Evolutionary conservation across 2,888 invertebrate species (phyloP), one percentile per base, ranked within the genome.

Genomic region (Apamea sordens): DNA sequence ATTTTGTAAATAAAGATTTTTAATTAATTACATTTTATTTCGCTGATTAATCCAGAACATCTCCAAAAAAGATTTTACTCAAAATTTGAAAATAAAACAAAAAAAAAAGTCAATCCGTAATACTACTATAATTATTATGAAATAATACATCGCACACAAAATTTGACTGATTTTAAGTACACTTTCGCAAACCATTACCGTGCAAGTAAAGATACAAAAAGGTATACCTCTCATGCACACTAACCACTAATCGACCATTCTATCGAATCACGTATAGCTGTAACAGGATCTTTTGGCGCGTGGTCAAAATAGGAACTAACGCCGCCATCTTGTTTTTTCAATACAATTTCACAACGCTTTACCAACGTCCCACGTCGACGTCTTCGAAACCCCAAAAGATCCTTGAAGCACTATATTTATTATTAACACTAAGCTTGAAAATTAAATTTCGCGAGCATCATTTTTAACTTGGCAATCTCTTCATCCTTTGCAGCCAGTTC

Each of bases 401-500:
- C 61, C 61, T 71, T 71, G 61, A 0, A 41, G 21, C 63, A n/a
- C n/a, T 41, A 72, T 24, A 18, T 28, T 24, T 41, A 72, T 15
- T 18, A 59, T 18, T 41, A 18, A n/a, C 6, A 56, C n/a, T 81
- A 82, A 53, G 32, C 59, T n/a, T 93, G 91, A 80, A 90, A 90
- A 75, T 92, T 94, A 0, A 93, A 85, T 75, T 95, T 94, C 0
- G 95, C 95, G 15, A 97, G 91, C 94, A 97, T 94, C 92, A 97
- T 95, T 86, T 96, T 97, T 59, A 97, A 92, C 86, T 96, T 95
- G 1, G 95, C 92, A 83, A 97, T 97, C 91, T 97, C 97, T 73
- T 97, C 97, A 44, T 97, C 97, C 86, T 97, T 97, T 32, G 97
- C 97, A 1, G 96, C 97, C 69, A 97, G 86, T 86, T 97, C 96